Percentiles rank a stretch among this genome's conserved stretches.
These are phyloP conservation scores for Yoshiicerus persimilis DNA, from an alignment of 1,140 invertebrate species.

Conservation along the genomic window DNA sequence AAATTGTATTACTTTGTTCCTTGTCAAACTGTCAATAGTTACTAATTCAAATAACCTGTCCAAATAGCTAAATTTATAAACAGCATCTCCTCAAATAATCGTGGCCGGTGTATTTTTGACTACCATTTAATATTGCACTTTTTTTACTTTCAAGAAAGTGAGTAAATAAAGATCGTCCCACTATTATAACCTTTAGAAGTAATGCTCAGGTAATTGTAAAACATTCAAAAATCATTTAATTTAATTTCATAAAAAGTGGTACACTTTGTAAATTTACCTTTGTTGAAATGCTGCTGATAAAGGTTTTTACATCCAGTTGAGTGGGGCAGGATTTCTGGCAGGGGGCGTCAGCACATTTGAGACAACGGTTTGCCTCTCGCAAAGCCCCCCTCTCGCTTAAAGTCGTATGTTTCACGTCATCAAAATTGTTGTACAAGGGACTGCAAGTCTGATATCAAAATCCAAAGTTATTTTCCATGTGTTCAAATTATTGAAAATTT, in stretches of 20 bases:
- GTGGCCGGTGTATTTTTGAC: too few species aligned
- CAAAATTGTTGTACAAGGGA: constrained; percentile 84
- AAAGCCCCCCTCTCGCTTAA: constrained; percentile 91
- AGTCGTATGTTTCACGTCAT: constrained; percentile 96
- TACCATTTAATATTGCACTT: too few species aligned
- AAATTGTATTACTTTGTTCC: too few species aligned
- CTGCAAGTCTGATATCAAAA: constrained; percentile 63
- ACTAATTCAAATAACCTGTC: too few species aligned
- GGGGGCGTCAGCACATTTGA: constrained; percentile 97
- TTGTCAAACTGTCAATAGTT: too few species aligned
- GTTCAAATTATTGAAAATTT: not conserved
- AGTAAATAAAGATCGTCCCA: too few species aligned
- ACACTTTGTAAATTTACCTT: constrained; percentile 64
- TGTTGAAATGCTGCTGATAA: constrained; percentile 94
- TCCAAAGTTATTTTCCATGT: not conserved
- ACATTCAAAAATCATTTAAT: not conserved
- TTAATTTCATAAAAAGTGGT: not conserved
- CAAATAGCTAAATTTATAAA: too few species aligned
- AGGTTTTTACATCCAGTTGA: constrained; percentile 93
- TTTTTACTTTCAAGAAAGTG: too few species aligned
- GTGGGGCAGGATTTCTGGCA: constrained; percentile 99
- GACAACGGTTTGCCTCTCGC: constrained; percentile 83
- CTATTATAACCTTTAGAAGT: not conserved
- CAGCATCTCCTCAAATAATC: too few species aligned
- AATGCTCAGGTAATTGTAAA: too few species aligned